phyloP scores from a whole-genome alignment of 2,113 vertebrate genomes.

The Prunella himalayana region DNA sequence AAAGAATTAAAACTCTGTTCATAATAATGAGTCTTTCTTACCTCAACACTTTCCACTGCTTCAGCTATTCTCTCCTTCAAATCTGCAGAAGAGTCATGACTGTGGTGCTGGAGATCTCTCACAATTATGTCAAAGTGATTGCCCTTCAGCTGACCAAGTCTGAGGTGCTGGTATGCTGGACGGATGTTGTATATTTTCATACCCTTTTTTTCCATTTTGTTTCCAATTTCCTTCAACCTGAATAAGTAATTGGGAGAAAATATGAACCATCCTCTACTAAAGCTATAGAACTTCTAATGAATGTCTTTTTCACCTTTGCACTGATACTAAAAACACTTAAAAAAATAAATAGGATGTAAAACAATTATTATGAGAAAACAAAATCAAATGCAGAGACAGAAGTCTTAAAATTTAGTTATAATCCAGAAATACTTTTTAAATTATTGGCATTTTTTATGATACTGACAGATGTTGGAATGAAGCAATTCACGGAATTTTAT shows the following conservation, averaged over 20 bases:
- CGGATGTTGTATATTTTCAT: slow-evolving; percentile 79
- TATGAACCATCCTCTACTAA: not conserved
- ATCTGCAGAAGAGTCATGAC: slow-evolving; percentile 4
- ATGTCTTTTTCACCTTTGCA: not conserved
- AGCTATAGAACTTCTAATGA: not conserved
- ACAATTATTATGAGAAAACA: not conserved
- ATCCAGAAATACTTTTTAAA: not conserved
- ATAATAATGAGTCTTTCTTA: slow-evolving; percentile 38
- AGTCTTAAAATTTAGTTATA: not conserved
- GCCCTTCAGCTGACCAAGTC: slow-evolving; percentile 86
- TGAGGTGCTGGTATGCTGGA: slow-evolving; percentile 76
- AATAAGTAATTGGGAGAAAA: not conserved
- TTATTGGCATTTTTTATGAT: not conserved
- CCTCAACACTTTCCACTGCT: slow-evolving; percentile 85
- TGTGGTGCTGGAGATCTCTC: slow-evolving; percentile 78
- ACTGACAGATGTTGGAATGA: not conserved
- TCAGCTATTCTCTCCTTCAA: slow-evolving; percentile 78
- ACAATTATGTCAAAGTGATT: slow-evolving; percentile 91
- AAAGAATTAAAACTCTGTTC: not conserved
- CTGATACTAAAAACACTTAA: not conserved
- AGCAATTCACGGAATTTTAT: not conserved
- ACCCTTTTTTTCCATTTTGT: slow-evolving; percentile 79
- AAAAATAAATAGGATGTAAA: not conserved
- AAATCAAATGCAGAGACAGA: not conserved
- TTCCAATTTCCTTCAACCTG: slow-evolving; percentile 81